phyloP scores from a whole-genome alignment of 30 jellyfish, hydroid and myxozoan genomes.

The Pseudorhiza aurosa region DNA sequence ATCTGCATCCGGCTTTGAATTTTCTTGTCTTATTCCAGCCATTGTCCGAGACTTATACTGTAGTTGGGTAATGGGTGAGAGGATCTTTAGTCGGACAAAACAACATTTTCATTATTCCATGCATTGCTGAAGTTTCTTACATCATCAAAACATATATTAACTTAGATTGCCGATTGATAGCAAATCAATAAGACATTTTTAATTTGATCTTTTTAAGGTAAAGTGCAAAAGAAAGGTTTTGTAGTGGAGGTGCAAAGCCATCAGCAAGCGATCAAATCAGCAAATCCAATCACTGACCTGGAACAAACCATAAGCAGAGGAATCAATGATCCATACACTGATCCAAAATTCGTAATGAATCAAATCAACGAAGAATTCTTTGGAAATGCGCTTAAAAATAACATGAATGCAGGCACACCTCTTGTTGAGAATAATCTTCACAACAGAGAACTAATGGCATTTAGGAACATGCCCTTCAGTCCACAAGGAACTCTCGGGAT shows the following conservation, averaged over 20 bases:
- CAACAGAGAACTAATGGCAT: constrained; percentile 89
- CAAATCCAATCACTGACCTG: constrained; percentile 93
- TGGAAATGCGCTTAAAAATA: constrained; percentile 47
- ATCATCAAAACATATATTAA: no score
- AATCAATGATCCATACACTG: constrained; percentile 93
- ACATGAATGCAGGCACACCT: constrained; percentile 72
- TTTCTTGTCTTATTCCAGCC: no score
- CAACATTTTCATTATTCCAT: no score
- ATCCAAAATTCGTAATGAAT: constrained; percentile 90
- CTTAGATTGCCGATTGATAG: no score
- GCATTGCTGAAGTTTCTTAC: no score
- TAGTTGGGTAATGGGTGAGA: no score
- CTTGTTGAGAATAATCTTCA: constrained; percentile 50
- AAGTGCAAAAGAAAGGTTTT: constrained; percentile 77
- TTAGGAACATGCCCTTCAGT: constrained; percentile 42
- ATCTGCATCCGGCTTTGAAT: no score
- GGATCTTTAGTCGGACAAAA: no score
- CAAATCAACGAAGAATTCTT: constrained; percentile 91
- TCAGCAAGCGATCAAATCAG: constrained; percentile 91
- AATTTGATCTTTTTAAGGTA: constrained; percentile 13
- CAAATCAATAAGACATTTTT: no score
- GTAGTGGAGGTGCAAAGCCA: constrained; percentile 98
- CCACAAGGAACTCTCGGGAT: constrained; percentile 31
- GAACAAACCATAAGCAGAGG: constrained; percentile 97
- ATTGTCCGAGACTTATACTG: no score